Base-by-base conservation (phyloP, 64 coral and sea anemone genomes). In the Montipora cactus region DNA sequence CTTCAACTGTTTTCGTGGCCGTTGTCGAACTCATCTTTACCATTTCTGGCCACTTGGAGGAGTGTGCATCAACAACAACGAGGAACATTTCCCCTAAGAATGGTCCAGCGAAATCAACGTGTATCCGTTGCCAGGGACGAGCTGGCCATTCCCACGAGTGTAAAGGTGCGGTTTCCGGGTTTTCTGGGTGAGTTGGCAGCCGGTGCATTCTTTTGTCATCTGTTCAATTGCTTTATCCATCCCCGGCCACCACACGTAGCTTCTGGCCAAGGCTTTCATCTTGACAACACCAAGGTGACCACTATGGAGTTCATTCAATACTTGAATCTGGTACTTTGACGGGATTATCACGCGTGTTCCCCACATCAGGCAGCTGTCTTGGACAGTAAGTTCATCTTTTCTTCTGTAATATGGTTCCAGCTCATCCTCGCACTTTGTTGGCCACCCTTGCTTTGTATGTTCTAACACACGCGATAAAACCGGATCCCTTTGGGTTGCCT, bases 241-340 rank as follows among this genome's bases (percentile, higher is more conserved):
- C 15, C 48, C 74, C 47, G 81, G 73, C 81, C 91, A 93, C 91
- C 91, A 93, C 15, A 87, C 46, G 50, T 87, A 93, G 62, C 75
- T 88, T 78, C 91, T 69, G 13, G 75, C 62, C 14, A 88, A 71
- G 47, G 82, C 83, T 13, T 93, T 88, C 76, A 87, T 93, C 16
- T 80, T 93, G 8, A 73, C 64, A 8, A 81, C 62, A 13, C 78
- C 78, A 52, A 72, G 77, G 51, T 91, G 77, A 14, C 89, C 64
- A n/a, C 45, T 47, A 28, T 81, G 89, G 11, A 91, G 47, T 25
- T 81, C 61, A 7, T 52, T 77, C n/a, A 91, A 37, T 7, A 91
- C 16, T 53, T 44, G 46, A 11, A 11, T 12, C 25, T 25, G 25
- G 46, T 72, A 7, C 46, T 71, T 91, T 1, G 45, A 13, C n/a